Conservation (phyloP, 2,888 invertebrate genomes). For the Augochlorella aurata region DNA sequence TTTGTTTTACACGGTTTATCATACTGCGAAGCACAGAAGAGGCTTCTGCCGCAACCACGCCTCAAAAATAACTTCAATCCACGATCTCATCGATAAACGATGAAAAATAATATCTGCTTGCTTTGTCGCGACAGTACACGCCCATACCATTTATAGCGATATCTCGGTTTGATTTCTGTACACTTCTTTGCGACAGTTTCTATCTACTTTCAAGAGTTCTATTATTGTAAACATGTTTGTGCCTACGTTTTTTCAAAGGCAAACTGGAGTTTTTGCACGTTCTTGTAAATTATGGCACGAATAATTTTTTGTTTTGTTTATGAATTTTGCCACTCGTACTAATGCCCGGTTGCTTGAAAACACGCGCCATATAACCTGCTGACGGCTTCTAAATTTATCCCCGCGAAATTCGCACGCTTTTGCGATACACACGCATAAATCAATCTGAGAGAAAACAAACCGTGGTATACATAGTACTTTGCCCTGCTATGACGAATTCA, state of each 20-base stretch:
- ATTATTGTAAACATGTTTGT: conserved; percentile 42
- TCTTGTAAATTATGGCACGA: neutral
- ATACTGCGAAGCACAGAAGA: neutral
- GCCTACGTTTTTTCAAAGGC: neutral
- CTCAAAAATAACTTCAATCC: conserved; percentile 21
- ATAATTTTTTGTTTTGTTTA: neutral
- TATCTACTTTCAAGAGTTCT: neutral
- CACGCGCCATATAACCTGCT: neutral
- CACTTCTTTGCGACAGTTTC: neutral
- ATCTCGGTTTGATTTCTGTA: conserved; percentile 5
- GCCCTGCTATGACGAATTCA: neutral
- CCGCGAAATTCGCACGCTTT: conserved; percentile 10
- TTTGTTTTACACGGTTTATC: conserved; percentile 4
- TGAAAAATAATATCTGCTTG: neutral
- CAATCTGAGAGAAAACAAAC: conserved; percentile 30
- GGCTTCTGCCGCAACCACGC: neutral
- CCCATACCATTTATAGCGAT: neutral
- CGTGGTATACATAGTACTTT: neutral
- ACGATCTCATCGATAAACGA: conserved; percentile 17
- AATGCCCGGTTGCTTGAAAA: conserved; percentile 23
- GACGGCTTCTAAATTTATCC: conserved; percentile 31
- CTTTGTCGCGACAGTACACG: too few species aligned
- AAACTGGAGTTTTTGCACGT: neutral
- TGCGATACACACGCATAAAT: conserved; percentile 27
- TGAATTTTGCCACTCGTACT: neutral